Evolutionary conservation across 1,140 invertebrate genomes (phyloP), one percentile per base, ranked within the genome.

Genomic region (Yoshiicerus persimilis): DNA sequence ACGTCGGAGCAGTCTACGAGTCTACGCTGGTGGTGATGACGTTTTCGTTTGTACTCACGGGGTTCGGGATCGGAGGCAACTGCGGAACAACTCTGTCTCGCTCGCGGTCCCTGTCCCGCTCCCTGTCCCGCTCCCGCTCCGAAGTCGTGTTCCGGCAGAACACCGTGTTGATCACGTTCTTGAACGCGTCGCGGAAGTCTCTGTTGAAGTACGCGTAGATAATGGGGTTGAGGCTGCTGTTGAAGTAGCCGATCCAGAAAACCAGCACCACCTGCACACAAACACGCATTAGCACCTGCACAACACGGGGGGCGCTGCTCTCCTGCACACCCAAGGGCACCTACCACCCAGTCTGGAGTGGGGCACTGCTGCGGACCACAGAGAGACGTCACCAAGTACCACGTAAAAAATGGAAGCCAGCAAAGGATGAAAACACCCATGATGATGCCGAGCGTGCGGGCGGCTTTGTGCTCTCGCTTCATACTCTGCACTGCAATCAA

Each of bases 171-270:
- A 98, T 93, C 0, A 97, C 98, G 92, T 97, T 97, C 92, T 97
- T 97, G 94, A 99, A 99, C 1, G 98, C 98, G 92, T 98, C 96
- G 92, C 98, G 95, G 93, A 99, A 99, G 93, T 99, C 98, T 84
- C 97, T 95, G 93, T 99, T 99, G 94, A 99, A 99, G 93, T 99
- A 99, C 3, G 98, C 98, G 93, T 99, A 99, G 91, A 99, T 99
- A 38, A 99, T 94, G 2, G 98, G 98, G 92, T 99, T 99, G 27
- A 98, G 94, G n/a, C 97, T 97, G 27, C 97, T 98, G 93, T 99
- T 99, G 93, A 98, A 97, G 93, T 99, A 99, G 4, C 98, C 98
- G 23, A 99, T 96, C 98, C 98, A 99, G 93, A 99, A 99, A 11
- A 99, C 95, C 1, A 95, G 94, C 0, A 96, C 96, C 3, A 77